phyloP scores from a whole-genome alignment of 2,888 invertebrate genomes.

The Pseudococcus viburni region DNA sequence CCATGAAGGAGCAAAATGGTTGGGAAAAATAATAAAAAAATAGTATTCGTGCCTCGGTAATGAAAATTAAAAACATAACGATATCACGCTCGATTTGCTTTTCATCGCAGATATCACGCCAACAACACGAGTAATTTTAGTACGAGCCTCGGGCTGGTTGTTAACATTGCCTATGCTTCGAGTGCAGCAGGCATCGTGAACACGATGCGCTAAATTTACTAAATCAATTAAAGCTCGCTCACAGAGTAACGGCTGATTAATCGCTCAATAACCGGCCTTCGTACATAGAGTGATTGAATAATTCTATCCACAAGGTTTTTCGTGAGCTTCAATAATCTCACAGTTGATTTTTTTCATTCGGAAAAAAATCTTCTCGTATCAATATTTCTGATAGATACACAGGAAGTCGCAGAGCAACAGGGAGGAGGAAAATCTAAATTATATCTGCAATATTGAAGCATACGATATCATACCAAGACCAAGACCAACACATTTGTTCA shows the following conservation, averaged over 20 bases:
- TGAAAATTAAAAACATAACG: constrained; percentile 52
- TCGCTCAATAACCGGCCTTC: constrained; percentile 24
- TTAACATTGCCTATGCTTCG: constrained; percentile 26
- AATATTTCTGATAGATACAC: not conserved
- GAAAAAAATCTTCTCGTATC: not conserved
- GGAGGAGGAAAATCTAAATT: not conserved
- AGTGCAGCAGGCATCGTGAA: constrained; percentile 48
- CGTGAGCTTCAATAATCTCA: not conserved
- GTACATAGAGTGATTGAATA: not conserved
- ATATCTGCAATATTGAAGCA: not conserved
- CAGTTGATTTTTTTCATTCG: not conserved
- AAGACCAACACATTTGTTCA: not conserved
- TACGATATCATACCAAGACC: not conserved
- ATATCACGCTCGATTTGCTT: constrained; percentile 50
- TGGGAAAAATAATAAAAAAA: constrained; percentile 8
- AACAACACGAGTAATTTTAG: constrained; percentile 42
- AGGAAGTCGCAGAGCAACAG: not conserved
- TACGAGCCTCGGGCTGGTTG: constrained; percentile 22
- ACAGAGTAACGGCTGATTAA: constrained; percentile 38
- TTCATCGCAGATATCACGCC: constrained; percentile 40
- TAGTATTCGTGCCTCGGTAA: constrained; percentile 44
- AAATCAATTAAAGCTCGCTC: constrained; percentile 54
- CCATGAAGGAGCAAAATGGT: constrained; percentile 13
- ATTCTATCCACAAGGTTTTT: not conserved
- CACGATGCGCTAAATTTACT: constrained; percentile 55